Base-by-base conservation (phyloP, 2,888 invertebrate species). In the Hololepta plana region DNA sequence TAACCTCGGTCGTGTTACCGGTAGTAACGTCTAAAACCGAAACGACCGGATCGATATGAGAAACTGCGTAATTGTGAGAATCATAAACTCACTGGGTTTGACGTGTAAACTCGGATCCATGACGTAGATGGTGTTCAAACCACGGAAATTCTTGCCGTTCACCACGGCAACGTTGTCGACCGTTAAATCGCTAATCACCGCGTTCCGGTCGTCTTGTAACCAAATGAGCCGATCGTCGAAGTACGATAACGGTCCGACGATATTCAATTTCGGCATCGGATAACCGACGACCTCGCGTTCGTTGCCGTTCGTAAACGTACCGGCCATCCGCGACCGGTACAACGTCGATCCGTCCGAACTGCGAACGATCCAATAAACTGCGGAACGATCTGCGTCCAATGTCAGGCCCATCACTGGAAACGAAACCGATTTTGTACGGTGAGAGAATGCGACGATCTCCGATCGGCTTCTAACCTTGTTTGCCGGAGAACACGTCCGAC, bases 351-450 rank as follows among this genome's bases (percentile, higher is more conserved):
- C 79, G 42, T 77, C 74, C 36, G 72, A 72, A 37, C 79, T 76
- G 36, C 79, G 58, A 1, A 81, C 74, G 32, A 88, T 69, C 88
- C 88, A 91, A 46, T 82, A 85, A 5, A 84, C 62, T 49, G 64
- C 67, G 43, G 72, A 72, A 43, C 67, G 70, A 38, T 76, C 72
- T 26, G 76, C 61, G 47, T 91, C 87, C 30, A 87, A 55, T 1
- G 85, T 76, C 24, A 91, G 58, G 1, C 88, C 85, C 67, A 80
- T 77, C 3, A 88, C 79, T 73, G 42, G 23, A 63, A 60, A 35
- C 13, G 15, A 26, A 20, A 26, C 20, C 3, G 21, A 26, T 29
- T 7, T 15, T 12, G 4, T 4, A 10, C n/a, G 8, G 17, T 17
- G n/a, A 17, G 7, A 7, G 17, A 17, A 7, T 17, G 17, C 7